Evolutionary conservation across 2,888 invertebrate species (phyloP).

Genomic region (Mactromeris polynyma): DNA sequence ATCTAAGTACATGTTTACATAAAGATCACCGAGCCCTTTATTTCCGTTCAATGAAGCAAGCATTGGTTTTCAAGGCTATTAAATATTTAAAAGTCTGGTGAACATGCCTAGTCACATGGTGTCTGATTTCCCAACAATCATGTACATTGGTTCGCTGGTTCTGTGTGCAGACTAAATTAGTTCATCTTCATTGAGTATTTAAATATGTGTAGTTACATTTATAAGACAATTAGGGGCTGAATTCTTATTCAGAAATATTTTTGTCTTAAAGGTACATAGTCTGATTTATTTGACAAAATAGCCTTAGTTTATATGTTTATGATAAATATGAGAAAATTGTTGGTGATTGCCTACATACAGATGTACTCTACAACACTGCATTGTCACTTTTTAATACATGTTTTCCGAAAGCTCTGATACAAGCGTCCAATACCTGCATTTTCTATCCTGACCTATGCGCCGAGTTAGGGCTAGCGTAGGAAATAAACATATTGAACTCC

Average conservation of each 20-base stretch:
- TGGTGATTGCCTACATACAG: no score
- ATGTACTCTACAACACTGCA: no score
- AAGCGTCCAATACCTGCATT: no score
- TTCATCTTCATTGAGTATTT: neutral
- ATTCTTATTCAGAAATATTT: neutral
- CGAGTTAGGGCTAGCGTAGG: no score
- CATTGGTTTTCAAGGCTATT: neutral
- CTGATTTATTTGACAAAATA: no score
- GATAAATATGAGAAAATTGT: no score
- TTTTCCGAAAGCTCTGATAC: no score
- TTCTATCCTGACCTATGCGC: no score
- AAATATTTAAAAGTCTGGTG: neutral
- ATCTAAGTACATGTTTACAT: slow-evolving; percentile 9
- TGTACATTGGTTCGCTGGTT: neutral
- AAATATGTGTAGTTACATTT: neutral
- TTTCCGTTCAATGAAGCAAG: neutral
- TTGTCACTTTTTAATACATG: no score
- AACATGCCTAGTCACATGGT: neutral
- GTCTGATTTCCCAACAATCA: neutral
- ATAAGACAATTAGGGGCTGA: neutral
- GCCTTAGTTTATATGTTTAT: no score
- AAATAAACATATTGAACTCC: no score
- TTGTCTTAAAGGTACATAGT: no score
- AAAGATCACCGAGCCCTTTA: neutral
- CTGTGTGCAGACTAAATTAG: neutral